Evolutionary conservation across 2,113 vertebrate species (phyloP).

Genomic region (Zosterops hypoxanthus): DNA sequence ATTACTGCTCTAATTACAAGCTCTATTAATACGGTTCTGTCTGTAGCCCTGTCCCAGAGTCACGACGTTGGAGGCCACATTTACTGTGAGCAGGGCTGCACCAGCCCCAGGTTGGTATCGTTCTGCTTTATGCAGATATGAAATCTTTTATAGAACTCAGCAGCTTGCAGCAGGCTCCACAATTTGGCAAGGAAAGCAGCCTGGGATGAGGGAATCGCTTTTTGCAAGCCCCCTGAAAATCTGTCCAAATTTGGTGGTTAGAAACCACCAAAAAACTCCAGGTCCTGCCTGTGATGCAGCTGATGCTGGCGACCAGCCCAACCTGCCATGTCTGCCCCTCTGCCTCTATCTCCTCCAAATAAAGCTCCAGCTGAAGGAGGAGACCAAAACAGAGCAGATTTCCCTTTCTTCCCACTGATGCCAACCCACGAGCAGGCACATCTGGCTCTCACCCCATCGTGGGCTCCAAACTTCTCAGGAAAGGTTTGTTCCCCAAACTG

Average conservation of each 20-base stretch:
- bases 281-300: neutral
- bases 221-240: constrained; percentile 36
- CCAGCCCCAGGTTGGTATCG: neutral
- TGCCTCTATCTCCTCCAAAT: fast-evolving
- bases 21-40: neutral
- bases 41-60: neutral
- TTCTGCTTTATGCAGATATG: neutral
- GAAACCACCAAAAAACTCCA: neutral
- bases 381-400: neutral
- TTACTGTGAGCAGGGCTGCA: neutral
- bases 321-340: neutral
- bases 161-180: constrained; percentile 12
- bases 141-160: neutral
- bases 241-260: constrained; percentile 20
- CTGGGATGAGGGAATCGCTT: neutral
- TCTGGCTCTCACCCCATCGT: fast-evolving
- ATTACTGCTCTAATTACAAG: constrained; percentile 1
- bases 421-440: fast-evolving
- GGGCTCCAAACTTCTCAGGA: neutral
- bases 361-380: neutral
- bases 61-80: neutral
- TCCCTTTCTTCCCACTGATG: neutral
- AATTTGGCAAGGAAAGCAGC: neutral
- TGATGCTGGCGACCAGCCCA: neutral
- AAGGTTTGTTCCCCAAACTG: fast-evolving